Conservation (phyloP, 2,888 invertebrate genomes). For the Apantesis nais region DNA sequence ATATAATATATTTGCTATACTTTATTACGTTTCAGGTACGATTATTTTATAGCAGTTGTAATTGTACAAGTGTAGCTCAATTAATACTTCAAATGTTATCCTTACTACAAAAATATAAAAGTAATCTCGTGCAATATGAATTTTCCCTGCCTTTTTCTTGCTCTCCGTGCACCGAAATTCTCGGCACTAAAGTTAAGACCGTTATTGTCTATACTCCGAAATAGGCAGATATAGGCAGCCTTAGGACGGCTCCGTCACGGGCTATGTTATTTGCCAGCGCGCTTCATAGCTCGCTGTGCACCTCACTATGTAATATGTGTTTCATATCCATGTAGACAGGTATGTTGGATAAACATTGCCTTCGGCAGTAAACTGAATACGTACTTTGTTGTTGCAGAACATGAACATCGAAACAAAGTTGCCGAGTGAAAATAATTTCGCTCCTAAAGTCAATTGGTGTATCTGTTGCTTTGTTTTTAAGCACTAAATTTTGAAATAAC, state of each 20-base stretch:
- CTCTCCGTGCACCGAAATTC: constrained; percentile 7
- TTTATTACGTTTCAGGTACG: no score
- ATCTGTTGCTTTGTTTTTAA: not conserved
- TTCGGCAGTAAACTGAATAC: not conserved
- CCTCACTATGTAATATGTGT: not conserved
- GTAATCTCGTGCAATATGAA: not conserved
- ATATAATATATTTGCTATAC: no score
- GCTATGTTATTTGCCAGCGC: constrained; percentile 6
- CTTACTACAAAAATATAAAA: not conserved
- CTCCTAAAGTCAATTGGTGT: not conserved
- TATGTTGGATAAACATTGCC: not conserved
- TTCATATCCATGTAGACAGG: not conserved
- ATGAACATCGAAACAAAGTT: not conserved
- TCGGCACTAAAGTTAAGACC: constrained; percentile 8
- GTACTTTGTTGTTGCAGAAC: not conserved
- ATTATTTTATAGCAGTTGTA: no score
- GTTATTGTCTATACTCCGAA: constrained; percentile 10
- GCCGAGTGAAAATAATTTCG: not conserved
- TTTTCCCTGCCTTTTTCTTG: not conserved
- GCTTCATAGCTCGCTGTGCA: constrained; percentile 2
- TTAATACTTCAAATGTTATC: not conserved
- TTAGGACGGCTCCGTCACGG: constrained; percentile 9
- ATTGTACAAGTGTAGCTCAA: no score
- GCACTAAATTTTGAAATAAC: not conserved
- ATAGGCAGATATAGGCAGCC: not conserved